phyloP scores from a whole-genome alignment of 1,140 invertebrate species.

The Megalopta genalis region DNA sequence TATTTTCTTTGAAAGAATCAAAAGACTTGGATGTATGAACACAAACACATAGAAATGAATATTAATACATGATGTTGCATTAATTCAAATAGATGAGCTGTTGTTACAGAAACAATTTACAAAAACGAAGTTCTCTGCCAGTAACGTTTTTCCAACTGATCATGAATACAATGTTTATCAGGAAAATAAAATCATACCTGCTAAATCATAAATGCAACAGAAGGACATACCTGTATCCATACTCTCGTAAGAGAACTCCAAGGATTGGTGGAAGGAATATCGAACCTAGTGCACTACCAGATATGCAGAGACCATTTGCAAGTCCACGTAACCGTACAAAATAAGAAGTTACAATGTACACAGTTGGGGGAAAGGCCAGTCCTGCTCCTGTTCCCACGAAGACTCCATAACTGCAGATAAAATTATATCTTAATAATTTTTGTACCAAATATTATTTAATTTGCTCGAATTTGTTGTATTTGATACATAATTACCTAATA shows the following conservation, averaged over 20 bases:
- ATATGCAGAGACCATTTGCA: slow-evolving; percentile 94
- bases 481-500: slow-evolving; percentile 82
- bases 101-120: slow-evolving; percentile 10
- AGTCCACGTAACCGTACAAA: slow-evolving; percentile 90
- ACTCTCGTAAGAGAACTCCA: slow-evolving; percentile 84
- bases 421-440: slow-evolving; percentile 13
- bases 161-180: slow-evolving; percentile 7
- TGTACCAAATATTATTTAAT: not conserved
- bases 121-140: not conserved
- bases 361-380: slow-evolving; percentile 90
- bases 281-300: slow-evolving; percentile 91
- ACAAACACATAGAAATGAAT: not conserved
- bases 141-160: not conserved
- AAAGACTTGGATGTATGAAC: not conserved
- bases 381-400: slow-evolving; percentile 91
- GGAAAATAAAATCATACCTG: slow-evolving; percentile 17
- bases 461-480: not conserved
- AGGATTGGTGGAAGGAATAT: slow-evolving; percentile 90
- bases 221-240: slow-evolving; percentile 85
- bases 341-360: slow-evolving; percentile 95
- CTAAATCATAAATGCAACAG: slow-evolving; percentile 8
- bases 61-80: not conserved
- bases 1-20: not conserved
- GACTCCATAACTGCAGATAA: slow-evolving; percentile 86
- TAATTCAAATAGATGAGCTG: not conserved